Evolutionary conservation across 2,888 invertebrate genomes (phyloP).

Genomic region (Leptopilina syphax): DNA sequence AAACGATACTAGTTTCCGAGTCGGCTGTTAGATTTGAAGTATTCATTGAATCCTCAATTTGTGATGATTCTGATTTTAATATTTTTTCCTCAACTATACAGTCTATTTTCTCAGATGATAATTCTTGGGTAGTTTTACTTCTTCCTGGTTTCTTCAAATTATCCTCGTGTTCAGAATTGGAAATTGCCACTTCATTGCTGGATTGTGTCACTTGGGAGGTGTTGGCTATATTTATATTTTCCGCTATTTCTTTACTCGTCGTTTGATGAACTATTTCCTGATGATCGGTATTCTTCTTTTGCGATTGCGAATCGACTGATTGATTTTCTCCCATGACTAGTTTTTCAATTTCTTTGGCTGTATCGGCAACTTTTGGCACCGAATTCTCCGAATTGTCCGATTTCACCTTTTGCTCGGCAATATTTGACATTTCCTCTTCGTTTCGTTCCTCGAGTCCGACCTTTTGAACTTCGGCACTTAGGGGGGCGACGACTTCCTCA

Average conservation of each 20-base stretch:
- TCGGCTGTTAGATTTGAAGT: slow-evolving; percentile 20
- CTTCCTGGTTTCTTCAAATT: slow-evolving; percentile 50
- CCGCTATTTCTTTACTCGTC: not conserved
- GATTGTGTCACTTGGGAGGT: slow-evolving; percentile 19
- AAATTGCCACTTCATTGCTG: slow-evolving; percentile 51
- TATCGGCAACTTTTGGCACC: slow-evolving; percentile 74
- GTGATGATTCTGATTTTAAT: not conserved
- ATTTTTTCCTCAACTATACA: not conserved
- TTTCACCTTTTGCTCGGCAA: slow-evolving; percentile 62
- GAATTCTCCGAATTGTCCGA: slow-evolving; percentile 67
- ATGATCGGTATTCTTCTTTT: slow-evolving; percentile 51
- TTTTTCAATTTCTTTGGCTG: slow-evolving; percentile 77
- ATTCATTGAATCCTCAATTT: slow-evolving; percentile 16
- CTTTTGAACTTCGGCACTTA: slow-evolving; percentile 71
- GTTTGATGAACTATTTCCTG: slow-evolving; percentile 4
- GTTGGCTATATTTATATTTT: not conserved
- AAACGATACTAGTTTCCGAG: slow-evolving; percentile 18
- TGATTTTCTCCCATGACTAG: slow-evolving; percentile 76
- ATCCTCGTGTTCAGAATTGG: slow-evolving; percentile 43
- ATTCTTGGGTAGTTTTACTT: slow-evolving; percentile 42
- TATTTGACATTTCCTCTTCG: slow-evolving; percentile 64
- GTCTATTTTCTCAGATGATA: slow-evolving; percentile 31
- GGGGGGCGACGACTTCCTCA: slow-evolving; percentile 71
- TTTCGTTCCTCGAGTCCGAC: slow-evolving; percentile 61
- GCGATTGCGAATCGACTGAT: slow-evolving; percentile 65